These are phyloP conservation scores for Calliphora vicina DNA, from an alignment of 1,140 invertebrate species.

Conservation along the genomic window DNA sequence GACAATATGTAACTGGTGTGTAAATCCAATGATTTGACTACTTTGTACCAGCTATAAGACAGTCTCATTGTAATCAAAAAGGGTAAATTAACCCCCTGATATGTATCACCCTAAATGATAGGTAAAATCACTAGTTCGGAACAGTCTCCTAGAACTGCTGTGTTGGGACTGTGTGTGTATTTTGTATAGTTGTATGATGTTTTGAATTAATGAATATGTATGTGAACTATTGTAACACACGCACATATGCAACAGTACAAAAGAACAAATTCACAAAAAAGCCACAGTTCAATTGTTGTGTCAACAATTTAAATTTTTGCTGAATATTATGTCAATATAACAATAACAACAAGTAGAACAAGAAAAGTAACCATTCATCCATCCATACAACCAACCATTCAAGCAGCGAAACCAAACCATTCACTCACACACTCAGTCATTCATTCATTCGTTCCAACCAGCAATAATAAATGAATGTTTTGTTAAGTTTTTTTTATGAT, in stretches of 20 bases:
- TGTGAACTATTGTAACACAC: not conserved
- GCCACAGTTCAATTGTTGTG: conserved; percentile 34
- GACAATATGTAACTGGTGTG: not conserved
- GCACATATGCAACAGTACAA: not conserved
- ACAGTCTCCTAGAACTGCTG: too few species aligned
- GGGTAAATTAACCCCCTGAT: too few species aligned
- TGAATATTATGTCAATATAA: conserved; percentile 32
- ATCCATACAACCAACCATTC: not conserved
- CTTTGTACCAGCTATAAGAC: too few species aligned
- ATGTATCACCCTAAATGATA: too few species aligned
- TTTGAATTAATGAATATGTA: not conserved
- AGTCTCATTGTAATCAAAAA: too few species aligned
- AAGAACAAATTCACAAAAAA: not conserved
- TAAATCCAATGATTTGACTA: too few species aligned
- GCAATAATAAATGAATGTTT: not conserved
- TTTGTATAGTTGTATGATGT: not conserved
- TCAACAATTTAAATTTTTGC: conserved; percentile 33
- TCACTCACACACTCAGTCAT: too few species aligned
- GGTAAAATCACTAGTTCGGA: too few species aligned
- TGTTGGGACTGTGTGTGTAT: not conserved
- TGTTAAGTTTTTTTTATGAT: not conserved
- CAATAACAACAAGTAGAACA: not conserved
- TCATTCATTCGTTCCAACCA: not conserved
- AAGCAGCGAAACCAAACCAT: not conserved
- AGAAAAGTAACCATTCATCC: not conserved